Evolutionary conservation across 2,113 vertebrate species (phyloP).

Genomic region (Aphelocoma coerulescens): DNA sequence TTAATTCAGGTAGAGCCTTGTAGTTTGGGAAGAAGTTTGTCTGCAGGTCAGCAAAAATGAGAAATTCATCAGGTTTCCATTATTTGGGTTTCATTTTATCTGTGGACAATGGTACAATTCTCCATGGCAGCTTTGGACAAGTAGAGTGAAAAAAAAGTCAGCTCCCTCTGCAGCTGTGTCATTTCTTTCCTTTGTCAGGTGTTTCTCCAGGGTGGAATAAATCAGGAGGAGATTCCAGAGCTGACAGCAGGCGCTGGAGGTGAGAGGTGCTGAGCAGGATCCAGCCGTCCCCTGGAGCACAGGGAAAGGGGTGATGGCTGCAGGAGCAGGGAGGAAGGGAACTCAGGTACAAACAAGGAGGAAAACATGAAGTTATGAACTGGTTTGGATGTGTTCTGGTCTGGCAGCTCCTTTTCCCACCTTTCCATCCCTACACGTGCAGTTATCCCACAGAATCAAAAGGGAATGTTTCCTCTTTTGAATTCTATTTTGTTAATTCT

Average conservation of each 20-base stretch:
- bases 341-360: neutral
- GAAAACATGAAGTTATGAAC: neutral
- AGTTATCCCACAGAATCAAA: neutral
- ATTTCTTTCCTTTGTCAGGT: neutral
- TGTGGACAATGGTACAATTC: neutral
- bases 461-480: neutral
- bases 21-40: neutral
- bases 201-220: neutral
- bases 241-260: neutral
- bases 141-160: no score
- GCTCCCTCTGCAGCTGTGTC: neutral
- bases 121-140: neutral
- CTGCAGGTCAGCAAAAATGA: neutral
- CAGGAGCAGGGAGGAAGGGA: neutral
- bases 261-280: neutral
- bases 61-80: neutral
- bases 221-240: neutral
- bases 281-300: neutral
- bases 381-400: neutral
- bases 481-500: neutral
- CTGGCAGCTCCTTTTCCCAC: neutral
- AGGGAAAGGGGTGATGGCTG: rapidly evolving
- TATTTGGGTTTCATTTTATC: neutral
- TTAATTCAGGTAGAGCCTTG: neutral
- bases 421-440: rapidly evolving